phyloP scores from a whole-genome alignment of 2,113 vertebrate genomes.

The Sapajus apella region DNA sequence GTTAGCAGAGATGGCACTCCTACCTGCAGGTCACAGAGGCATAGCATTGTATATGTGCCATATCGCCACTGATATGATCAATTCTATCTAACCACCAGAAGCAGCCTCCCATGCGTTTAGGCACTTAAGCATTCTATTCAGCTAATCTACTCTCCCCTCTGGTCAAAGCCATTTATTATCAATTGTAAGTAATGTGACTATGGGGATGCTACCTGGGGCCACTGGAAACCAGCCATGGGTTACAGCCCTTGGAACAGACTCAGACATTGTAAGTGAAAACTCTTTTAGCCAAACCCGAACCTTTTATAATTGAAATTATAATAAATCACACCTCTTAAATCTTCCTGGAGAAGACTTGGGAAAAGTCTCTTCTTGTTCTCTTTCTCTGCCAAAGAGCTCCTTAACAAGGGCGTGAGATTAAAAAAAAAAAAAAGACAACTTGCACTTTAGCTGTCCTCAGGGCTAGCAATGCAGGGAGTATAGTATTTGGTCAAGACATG shows the following conservation, averaged over 20 bases:
- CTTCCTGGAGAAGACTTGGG: background rate
- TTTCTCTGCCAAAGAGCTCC: background rate
- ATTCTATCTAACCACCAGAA: slow-evolving; percentile 8
- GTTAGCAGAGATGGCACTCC: background rate
- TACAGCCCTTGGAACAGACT: slow-evolving; percentile 19
- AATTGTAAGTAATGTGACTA: slow-evolving; percentile 3
- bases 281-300: slow-evolving; percentile 28
- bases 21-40: background rate
- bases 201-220: slow-evolving; percentile 29
- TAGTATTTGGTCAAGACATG: background rate
- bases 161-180: slow-evolving; percentile 46
- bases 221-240: slow-evolving; percentile 36
- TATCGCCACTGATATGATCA: background rate
- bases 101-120: background rate
- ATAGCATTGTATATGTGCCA: background rate
- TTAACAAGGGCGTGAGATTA: background rate
- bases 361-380: background rate
- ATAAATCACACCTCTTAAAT: slow-evolving; percentile 36
- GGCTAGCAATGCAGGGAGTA: background rate
- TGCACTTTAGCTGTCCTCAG: background rate
- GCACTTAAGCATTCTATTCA: background rate
- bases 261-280: background rate
- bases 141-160: slow-evolving; percentile 9
- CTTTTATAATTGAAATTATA: slow-evolving; percentile 47
- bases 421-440: background rate